Conservation (phyloP, 2,888 invertebrate species). For the Sphinx pinastri region DNA sequence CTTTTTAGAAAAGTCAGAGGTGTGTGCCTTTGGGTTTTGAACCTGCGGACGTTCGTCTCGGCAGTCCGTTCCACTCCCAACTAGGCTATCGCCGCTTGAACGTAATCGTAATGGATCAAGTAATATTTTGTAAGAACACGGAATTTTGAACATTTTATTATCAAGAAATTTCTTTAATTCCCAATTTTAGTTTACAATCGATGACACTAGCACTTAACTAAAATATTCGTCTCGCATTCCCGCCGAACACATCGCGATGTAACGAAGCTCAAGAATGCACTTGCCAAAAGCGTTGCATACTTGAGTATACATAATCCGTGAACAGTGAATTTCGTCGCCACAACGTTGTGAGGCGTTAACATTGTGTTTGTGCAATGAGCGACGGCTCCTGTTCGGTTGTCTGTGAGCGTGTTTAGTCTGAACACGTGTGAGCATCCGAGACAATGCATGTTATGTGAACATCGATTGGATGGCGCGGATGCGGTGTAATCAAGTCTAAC, state of each 20-base stretch:
- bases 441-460: slow-evolving; percentile 21
- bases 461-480: slow-evolving; percentile 10
- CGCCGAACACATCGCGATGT: slow-evolving; percentile 3
- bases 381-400: background rate
- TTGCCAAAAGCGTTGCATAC: slow-evolving; percentile 18
- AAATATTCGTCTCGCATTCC: slow-evolving; percentile 11
- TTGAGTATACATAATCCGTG: slow-evolving; percentile 18
- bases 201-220: slow-evolving; percentile 4
- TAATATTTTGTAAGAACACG: background rate
- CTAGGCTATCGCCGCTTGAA: no score
- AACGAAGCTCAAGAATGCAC: slow-evolving; percentile 17
- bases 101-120: no score
- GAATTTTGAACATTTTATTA: background rate
- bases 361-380: slow-evolving; percentile 13
- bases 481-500: slow-evolving; percentile 10
- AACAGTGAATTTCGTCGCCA: slow-evolving; percentile 12
- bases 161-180: background rate
- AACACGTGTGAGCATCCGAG: slow-evolving; percentile 2
- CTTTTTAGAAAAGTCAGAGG: no score
- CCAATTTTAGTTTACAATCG: background rate
- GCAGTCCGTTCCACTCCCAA: no score
- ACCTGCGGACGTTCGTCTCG: no score
- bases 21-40: no score
- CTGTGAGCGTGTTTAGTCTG: background rate
- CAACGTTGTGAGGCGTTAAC: background rate